These are phyloP conservation scores for Eulithis prunata DNA, from an alignment of 2,888 invertebrate species.

Conservation along the genomic window DNA sequence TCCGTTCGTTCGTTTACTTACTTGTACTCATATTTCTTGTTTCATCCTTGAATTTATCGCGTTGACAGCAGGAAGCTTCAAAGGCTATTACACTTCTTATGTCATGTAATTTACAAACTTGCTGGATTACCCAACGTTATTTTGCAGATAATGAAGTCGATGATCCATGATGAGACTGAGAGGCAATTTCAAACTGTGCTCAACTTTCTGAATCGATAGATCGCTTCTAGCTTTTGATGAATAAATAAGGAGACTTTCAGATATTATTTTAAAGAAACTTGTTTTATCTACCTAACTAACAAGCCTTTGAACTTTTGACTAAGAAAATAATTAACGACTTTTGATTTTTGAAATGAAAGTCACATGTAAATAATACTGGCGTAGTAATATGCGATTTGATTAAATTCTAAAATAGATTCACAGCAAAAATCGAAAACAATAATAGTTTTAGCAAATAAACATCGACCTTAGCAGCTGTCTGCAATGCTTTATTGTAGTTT, in stretches of 20 bases:
- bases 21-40: conserved; percentile 22
- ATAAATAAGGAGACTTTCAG: neutral
- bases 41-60: conserved; percentile 10
- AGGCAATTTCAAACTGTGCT: neutral
- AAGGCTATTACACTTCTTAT: conserved; percentile 34
- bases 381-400: too few species aligned
- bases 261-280: too few species aligned
- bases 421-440: too few species aligned
- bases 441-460: too few species aligned
- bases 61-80: conserved; percentile 39
- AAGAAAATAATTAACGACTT: too few species aligned
- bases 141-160: conserved; percentile 11
- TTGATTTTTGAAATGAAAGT: too few species aligned
- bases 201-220: neutral
- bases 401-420: too few species aligned
- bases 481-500: neutral
- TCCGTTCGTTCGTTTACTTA: neutral
- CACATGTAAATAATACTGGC: too few species aligned
- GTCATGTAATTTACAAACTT: conserved; percentile 27
- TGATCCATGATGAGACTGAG: conserved; percentile 7
- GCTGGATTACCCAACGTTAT: conserved; percentile 27
- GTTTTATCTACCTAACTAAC: too few species aligned
- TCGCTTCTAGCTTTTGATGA: neutral
- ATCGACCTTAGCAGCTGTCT: neutral
- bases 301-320: too few species aligned